phyloP scores from a whole-genome alignment of 2,113 vertebrate genomes.

The Riparia riparia region DNA sequence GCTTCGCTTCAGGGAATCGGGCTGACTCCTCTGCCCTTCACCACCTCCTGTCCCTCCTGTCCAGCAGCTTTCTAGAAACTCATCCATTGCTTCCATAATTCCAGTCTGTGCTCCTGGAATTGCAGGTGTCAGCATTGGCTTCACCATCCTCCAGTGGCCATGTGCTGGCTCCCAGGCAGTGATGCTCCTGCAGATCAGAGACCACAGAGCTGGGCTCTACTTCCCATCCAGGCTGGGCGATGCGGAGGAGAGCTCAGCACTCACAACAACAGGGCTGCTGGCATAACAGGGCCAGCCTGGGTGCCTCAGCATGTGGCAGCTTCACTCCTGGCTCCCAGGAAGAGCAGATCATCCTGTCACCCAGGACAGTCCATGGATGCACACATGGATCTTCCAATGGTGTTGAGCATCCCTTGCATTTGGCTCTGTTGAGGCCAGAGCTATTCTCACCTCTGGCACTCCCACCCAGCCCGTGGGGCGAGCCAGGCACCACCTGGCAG shows the following conservation, averaged over 20 bases:
- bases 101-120: not conserved
- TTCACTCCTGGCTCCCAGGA: not conserved
- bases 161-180: rapidly evolving
- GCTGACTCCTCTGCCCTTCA: not conserved
- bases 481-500: not conserved
- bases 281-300: not conserved
- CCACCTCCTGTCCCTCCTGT: not conserved
- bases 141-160: not conserved
- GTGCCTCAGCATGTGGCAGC: not conserved
- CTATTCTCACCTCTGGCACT: not conserved
- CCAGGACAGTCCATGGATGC: not conserved
- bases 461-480: not conserved
- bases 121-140: not conserved
- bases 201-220: not conserved
- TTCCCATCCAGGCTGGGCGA: not conserved
- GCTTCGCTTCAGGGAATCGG: not conserved
- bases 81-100: not conserved
- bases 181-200: not conserved
- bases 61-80: not conserved
- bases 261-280: not conserved
- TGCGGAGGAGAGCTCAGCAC: not conserved
- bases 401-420: not conserved
- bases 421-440: not conserved
- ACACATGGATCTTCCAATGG: not conserved
- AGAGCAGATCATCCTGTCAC: not conserved